These are phyloP conservation scores for Oostethus manadensis DNA, from an alignment of 2,113 vertebrate species.

Conservation along the genomic window DNA sequence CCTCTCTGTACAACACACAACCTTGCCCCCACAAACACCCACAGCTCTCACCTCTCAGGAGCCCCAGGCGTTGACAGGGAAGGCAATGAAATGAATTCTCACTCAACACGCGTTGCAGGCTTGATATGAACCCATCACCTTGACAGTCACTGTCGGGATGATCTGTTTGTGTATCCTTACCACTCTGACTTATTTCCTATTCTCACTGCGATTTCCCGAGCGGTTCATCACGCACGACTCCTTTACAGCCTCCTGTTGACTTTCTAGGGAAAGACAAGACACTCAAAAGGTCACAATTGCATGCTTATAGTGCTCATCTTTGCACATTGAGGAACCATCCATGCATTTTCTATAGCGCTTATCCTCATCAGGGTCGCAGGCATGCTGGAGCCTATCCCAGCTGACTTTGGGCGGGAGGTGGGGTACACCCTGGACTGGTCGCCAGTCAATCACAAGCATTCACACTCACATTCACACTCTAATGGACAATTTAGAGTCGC, in stretches of 20 bases:
- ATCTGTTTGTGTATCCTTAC: background rate
- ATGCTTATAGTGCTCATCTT: background rate
- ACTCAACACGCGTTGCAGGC: background rate
- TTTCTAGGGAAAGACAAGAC: background rate
- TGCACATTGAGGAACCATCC: too few species aligned
- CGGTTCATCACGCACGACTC: background rate
- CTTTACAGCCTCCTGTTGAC: background rate
- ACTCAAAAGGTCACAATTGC: background rate
- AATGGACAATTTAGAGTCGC: too few species aligned
- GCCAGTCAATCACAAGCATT: too few species aligned
- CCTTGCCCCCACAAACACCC: constrained; percentile 1
- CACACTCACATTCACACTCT: too few species aligned
- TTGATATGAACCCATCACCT: background rate
- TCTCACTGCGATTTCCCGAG: too few species aligned
- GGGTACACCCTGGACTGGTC: too few species aligned
- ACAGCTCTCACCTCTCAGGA: background rate
- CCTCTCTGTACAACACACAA: background rate
- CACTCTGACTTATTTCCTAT: background rate
- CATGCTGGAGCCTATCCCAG: too few species aligned
- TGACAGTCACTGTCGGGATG: background rate
- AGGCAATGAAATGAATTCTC: background rate
- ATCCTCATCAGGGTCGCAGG: too few species aligned
- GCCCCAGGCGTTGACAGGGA: constrained; percentile 2
- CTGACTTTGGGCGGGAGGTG: too few species aligned
- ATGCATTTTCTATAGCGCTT: too few species aligned